Percentiles rank a stretch among this genome's conserved stretches.
Conservation (phyloP, 2,113 vertebrate genomes). For the Prionailurus viverrinus region DNA sequence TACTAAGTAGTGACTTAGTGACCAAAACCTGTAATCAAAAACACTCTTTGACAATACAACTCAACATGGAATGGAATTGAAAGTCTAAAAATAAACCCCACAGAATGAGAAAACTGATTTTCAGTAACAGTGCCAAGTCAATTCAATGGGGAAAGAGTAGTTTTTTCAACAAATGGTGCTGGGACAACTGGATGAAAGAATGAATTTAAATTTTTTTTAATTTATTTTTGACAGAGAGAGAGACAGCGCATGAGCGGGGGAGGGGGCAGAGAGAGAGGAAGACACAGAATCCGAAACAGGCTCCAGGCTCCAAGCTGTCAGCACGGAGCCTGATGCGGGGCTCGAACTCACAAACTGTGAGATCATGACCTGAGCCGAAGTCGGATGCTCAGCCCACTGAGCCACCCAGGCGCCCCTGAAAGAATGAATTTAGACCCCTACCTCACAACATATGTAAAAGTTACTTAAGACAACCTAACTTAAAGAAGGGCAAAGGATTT, state of each 20-base stretch:
- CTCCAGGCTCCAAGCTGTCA: no score
- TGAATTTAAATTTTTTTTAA: background rate
- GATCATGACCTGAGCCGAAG: no score
- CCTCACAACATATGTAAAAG: background rate
- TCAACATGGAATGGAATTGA: background rate
- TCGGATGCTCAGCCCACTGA: no score
- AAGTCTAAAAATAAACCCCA: slow-evolving; percentile 11
- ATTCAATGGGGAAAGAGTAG: background rate
- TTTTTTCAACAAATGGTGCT: background rate
- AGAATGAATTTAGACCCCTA: background rate
- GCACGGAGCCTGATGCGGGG: no score
- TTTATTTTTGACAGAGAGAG: no score
- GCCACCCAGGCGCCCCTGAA: background rate
- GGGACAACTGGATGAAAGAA: background rate
- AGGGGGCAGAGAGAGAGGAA: no score
- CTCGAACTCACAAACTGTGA: no score
- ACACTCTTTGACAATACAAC: background rate
- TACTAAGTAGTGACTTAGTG: background rate
- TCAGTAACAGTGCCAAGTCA: background rate
- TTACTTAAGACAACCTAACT: background rate
- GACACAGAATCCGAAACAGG: no score
- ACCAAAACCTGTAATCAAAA: slow-evolving; percentile 20
- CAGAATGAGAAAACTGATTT: background rate
- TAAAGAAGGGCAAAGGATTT: background rate
- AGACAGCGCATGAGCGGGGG: no score